phyloP scores from a whole-genome alignment of 2,888 invertebrate genomes.

The Protodeltote pygarga region DNA sequence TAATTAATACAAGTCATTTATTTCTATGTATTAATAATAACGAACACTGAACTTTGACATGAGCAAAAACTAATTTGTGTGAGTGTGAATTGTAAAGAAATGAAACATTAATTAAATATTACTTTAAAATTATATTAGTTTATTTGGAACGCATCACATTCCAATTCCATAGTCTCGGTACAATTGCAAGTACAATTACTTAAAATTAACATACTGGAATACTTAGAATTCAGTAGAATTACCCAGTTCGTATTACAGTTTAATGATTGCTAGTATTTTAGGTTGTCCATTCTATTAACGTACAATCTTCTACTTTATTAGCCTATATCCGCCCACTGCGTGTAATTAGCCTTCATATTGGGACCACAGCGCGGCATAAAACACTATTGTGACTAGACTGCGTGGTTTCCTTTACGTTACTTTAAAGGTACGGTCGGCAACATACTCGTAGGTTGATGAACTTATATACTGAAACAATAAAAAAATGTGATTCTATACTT shows the following conservation, averaged over 20 bases:
- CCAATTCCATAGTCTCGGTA: no score
- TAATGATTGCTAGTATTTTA: conserved; percentile 23
- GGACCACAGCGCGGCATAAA: conserved; percentile 30
- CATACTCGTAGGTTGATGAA: no score
- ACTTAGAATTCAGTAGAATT: conserved; percentile 29
- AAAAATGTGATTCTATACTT: no score
- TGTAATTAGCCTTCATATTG: conserved; percentile 31
- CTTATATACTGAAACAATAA: no score
- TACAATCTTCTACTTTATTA: conserved; percentile 38
- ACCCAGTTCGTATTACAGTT: conserved; percentile 21
- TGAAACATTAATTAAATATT: neutral
- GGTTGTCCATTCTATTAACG: conserved; percentile 23
- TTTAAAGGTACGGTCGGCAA: conserved; percentile 1
- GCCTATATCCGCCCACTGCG: conserved; percentile 35
- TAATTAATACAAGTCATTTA: conserved; percentile 29
- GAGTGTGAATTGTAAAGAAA: neutral
- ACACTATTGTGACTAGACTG: conserved; percentile 20
- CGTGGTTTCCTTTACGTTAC: conserved; percentile 10
- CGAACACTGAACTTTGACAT: conserved; percentile 21
- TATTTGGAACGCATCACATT: neutral
- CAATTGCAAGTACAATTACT: no score
- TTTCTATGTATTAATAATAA: conserved; percentile 12
- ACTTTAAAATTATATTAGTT: neutral
- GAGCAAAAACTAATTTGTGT: neutral
- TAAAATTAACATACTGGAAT: no score